Evolutionary conservation across 2,113 vertebrate genomes (phyloP), one percentile per base, ranked within the genome.

Genomic region (Rhagologus leucostigma): DNA sequence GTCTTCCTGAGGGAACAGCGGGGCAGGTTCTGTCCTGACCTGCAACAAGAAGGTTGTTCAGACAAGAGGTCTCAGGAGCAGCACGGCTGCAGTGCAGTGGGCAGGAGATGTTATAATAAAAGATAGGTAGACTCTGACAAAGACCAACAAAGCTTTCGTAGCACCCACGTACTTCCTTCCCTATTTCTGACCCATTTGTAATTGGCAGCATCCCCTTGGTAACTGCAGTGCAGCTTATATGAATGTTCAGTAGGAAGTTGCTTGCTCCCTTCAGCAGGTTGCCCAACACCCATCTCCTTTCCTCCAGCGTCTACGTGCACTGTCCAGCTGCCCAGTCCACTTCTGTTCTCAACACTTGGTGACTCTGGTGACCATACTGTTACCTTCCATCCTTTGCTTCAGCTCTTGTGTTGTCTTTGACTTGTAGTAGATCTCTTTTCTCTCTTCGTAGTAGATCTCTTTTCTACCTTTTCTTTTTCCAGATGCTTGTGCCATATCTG

Each of bases 381-480:
- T 42, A n/a, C 44, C 37, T 85, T 76, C 82, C 24, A 6, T 32
- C 26, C 42, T 39, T 62, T 69, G 7, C 53, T 37, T 67, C 15
- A 71, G 59, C 41, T 87, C 37, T 39, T 46, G 27, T 37, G 35
- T 80, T 79, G 21, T 68, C 49, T 68, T 65, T 62, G 35, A 52
- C 21, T 52, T 47, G 29, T 26, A 52, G 50, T 39, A 44, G 27
- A 27, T 79, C 30, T 87, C 42, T 29, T 30, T 42, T 42, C 19
- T 63, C 37, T 42, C 39, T 42, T 63, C 3, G 8, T n/a, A 41
- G 47, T 50, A 39, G 30, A 39, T 84, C 37, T 92, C 50, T 32
- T 68, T 68, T 60, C 37, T 60, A 52, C 49, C 27, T 93, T 69
- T 50, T 94, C 74, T 89, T 23, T 85, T 96, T 91, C 30, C 90